Evolutionary conservation across 2,888 invertebrate species (phyloP), one percentile per base, ranked within the genome.

Genomic region (Gnatocerus cornutus): DNA sequence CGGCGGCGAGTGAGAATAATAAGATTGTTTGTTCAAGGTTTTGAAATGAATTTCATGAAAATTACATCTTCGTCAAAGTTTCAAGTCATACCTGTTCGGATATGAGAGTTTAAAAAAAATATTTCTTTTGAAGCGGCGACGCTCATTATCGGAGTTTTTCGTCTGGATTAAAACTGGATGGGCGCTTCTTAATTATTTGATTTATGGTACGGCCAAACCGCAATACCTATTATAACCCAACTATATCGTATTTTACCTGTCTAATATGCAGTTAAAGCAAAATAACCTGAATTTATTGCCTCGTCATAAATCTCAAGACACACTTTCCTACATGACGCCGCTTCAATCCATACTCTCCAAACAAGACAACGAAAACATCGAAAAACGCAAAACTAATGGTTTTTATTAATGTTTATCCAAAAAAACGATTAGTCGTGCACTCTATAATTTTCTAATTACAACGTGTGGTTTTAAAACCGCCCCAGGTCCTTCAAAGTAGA

Each of bases 251-350:
- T 76, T 76, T 76, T 76, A 76, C 75, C 75, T 74, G 75, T 76
- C 75, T 73, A 76, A 76, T 73, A 74, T 76, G 75, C 73, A 76
- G 75, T 76, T 76, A 76, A 74, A 73, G 71, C 74, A 74, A 76
- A 76, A 76, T 76, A 74, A 74, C 69, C 62, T 56, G 68, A 70
- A 75, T 75, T 75, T 75, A 76, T 74, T 53, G 65, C 73, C 50
- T 13, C 14, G 52, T 50, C 68, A 72, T 74, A 76, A 76, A 76
- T 76, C 75, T 73, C 65, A 16, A 59, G 73, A 76, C 75, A 74
- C 73, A 72, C 71, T 72, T 76, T 41, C 43, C 29, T 43, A 29
- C 7, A 55, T 55, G 45, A 53, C 52, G 50, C 56, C 56, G 45
- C 56, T 13, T 37, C 10, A 14, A 16, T 10, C 56, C 56, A 43